These are phyloP conservation scores for Xestia sexstrigata DNA, from an alignment of 2,888 invertebrate genomes.

Conservation along the genomic window DNA sequence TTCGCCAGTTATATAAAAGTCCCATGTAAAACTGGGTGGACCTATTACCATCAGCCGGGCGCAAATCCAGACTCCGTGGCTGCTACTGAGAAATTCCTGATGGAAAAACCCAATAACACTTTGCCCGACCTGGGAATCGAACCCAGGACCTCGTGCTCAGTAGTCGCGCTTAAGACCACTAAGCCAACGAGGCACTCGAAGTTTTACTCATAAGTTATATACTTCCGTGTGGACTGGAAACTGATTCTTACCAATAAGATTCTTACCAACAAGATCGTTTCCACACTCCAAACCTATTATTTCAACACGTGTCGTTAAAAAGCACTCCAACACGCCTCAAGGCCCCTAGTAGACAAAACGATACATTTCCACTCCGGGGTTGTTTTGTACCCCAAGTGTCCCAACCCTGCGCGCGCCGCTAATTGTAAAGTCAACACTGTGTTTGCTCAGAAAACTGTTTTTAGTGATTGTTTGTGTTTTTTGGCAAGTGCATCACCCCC, in stretches of 20 bases:
- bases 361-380: conserved; percentile 52
- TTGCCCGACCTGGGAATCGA: not conserved
- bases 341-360: conserved; percentile 48
- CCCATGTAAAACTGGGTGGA: not conserved
- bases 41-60: not conserved
- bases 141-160: not conserved
- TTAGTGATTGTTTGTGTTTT: conserved; percentile 79
- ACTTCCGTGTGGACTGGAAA: not conserved
- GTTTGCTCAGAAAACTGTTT: conserved; percentile 68
- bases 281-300: conserved; percentile 41
- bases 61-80: not conserved
- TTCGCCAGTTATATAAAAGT: not conserved
- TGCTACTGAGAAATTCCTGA: not conserved
- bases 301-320: conserved; percentile 49
- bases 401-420: conserved; percentile 63
- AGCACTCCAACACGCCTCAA: conserved; percentile 44
- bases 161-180: too few relatives aligned
- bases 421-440: conserved; percentile 82
- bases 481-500: conserved; percentile 72
- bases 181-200: not conserved
- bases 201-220: not conserved
- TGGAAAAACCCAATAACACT: not conserved
- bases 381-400: conserved; percentile 58
- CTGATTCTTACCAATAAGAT: not conserved
- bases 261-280: not conserved